A percentile compares a stretch with the other conserved stretches of the same genome.
Evolutionary conservation across 2,797 vertebrate species (phyloP).

Genomic region (Mustela erminea): DNA sequence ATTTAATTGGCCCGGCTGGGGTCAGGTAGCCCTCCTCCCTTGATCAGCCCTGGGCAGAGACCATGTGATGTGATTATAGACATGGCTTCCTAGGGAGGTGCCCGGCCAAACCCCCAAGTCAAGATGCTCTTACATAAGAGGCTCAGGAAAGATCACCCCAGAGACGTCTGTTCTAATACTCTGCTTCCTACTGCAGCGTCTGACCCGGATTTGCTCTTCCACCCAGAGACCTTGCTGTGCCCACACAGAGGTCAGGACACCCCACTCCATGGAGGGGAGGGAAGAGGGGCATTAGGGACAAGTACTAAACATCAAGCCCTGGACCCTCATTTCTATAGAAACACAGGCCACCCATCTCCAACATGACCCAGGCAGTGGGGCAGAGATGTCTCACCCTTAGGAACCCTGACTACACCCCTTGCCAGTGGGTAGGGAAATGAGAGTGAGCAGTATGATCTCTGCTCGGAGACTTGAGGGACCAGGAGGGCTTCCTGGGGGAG

Average conservation of each 20-base stretch:
- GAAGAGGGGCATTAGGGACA: not conserved
- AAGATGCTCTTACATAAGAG: not conserved
- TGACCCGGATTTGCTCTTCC: not conserved
- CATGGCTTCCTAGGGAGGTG: not conserved
- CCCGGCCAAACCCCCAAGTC: not conserved
- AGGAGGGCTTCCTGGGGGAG: not conserved
- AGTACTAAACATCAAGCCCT: not conserved
- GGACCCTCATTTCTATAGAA: not conserved
- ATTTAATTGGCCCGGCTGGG: not conserved
- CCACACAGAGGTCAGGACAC: not conserved
- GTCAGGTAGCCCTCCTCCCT: not conserved
- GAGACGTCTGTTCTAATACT: not conserved
- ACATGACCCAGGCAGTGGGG: rapidly evolving
- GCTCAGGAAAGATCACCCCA: not conserved
- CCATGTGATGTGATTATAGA: not conserved
- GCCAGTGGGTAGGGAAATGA: not conserved
- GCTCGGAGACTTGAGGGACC: too few species aligned
- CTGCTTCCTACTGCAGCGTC: not conserved
- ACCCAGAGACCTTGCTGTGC: not conserved
- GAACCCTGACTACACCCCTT: not conserved
- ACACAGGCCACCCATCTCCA: not conserved
- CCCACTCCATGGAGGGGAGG: too few species aligned
- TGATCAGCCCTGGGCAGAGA: not conserved
- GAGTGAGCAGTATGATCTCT: not conserved
- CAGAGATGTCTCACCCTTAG: not conserved